A percentile compares a stretch with the other conserved stretches of the same genome.
Evolutionary conservation across 23 tunicate genomes (phyloP).

Genomic region (Phallusia fumigata): DNA sequence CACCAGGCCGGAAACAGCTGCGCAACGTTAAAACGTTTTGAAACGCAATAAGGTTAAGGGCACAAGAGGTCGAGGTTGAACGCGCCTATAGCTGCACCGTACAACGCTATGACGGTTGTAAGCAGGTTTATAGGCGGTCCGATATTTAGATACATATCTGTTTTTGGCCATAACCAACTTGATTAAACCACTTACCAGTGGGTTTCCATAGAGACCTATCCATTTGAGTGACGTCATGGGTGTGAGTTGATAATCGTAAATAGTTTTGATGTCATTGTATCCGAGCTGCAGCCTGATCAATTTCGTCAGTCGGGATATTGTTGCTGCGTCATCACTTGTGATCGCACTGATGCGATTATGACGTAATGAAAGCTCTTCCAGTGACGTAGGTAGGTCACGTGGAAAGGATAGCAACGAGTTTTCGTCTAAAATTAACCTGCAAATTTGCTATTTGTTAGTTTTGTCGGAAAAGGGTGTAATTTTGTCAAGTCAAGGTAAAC

Average conservation of each 20-base stretch:
- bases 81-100: too few relatives aligned
- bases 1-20: too few relatives aligned
- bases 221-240: slow-evolving; percentile 21
- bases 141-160: background rate
- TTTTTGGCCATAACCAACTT: background rate
- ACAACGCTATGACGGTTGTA: too few relatives aligned
- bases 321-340: background rate
- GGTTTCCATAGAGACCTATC: slow-evolving; percentile 36
- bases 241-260: slow-evolving; percentile 29
- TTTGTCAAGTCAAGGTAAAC: background rate
- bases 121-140: too few relatives aligned
- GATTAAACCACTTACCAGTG: background rate
- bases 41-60: too few relatives aligned
- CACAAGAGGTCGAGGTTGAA: too few relatives aligned
- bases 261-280: slow-evolving; percentile 25
- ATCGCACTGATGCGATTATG: background rate
- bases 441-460: background rate
- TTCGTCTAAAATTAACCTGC: background rate
- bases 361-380: background rate
- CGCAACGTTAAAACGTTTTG: too few relatives aligned
- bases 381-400: slow-evolving; percentile 9
- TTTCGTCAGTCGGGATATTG: background rate
- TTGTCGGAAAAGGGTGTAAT: background rate
- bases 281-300: slow-evolving; percentile 12
- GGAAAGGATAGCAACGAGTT: background rate